Conservation (phyloP, 2,797 vertebrate species). For the Tamandua tetradactyla region DNA sequence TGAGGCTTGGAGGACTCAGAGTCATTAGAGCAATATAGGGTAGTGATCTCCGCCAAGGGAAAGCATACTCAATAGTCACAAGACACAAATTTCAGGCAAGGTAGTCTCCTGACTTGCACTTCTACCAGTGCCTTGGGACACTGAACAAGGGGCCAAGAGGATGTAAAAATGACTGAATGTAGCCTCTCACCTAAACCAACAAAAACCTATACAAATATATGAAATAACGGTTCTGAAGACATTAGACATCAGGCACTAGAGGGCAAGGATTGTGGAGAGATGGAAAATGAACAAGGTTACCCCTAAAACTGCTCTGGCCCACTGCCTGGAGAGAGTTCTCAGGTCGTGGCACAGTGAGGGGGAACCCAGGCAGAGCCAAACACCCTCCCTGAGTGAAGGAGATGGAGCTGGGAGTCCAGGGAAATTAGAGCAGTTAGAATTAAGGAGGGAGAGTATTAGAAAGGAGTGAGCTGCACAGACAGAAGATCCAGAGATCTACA, state of each 20-base stretch:
- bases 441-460: not conserved
- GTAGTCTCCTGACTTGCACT: not conserved
- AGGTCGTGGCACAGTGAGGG: not conserved
- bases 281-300: not conserved
- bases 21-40: not conserved
- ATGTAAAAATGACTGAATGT: not conserved
- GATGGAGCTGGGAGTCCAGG: not conserved
- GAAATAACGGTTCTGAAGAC: not conserved
- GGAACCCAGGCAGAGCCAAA: not conserved
- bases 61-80: not conserved
- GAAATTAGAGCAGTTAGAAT: not conserved
- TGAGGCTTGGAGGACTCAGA: not conserved
- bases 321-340: not conserved
- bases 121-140: not conserved
- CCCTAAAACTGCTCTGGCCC: not conserved
- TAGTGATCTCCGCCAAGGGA: not conserved
- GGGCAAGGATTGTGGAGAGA: not conserved
- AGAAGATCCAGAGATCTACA: not conserved
- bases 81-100: not conserved
- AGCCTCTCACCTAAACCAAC: not conserved
- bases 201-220: not conserved
- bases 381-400: not conserved
- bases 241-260: not conserved
- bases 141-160: not conserved
- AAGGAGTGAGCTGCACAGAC: not conserved